Percentiles rank a stretch among this genome's conserved stretches.
phyloP scores from a whole-genome alignment of 2,797 vertebrate genomes.

The Falco biarmicus region DNA sequence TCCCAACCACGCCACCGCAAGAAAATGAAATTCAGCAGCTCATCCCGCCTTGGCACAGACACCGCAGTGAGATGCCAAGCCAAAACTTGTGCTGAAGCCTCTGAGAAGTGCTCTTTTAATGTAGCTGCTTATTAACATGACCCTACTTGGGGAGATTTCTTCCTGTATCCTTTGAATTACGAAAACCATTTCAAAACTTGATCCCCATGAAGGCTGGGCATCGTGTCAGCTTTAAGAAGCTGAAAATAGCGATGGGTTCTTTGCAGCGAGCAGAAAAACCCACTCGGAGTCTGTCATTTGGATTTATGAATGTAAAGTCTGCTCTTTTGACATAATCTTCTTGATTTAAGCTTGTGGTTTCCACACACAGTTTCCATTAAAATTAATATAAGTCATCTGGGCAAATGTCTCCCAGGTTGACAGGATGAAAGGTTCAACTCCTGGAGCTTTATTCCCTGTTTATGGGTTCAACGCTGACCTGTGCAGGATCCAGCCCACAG shows the following conservation, averaged over 20 bases:
- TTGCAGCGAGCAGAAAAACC: conserved; percentile 17
- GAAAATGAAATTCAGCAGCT: neutral
- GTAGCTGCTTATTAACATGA: conserved; percentile 47
- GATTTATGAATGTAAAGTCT: conserved; percentile 30
- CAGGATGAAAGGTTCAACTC: neutral
- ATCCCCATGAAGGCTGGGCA: neutral
- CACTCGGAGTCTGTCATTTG: conserved; percentile 37
- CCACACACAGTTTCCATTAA: conserved; percentile 34
- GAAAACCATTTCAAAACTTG: conserved; percentile 36
- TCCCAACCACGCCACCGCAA: conserved; percentile 28
- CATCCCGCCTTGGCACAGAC: conserved; percentile 36
- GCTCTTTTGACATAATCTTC: conserved; percentile 39
- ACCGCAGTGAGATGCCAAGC: neutral
- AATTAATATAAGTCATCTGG: conserved; percentile 44
- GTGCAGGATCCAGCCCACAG: neutral
- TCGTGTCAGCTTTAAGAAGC: conserved; percentile 7
- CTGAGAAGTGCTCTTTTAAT: conserved; percentile 21
- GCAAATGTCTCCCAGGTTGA: conserved; percentile 41
- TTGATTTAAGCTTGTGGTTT: conserved; percentile 53
- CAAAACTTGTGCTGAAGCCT: conserved; percentile 51
- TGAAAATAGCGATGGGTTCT: conserved; percentile 33
- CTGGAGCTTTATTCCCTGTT: neutral
- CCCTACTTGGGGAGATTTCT: neutral
- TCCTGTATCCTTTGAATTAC: conserved; percentile 32
- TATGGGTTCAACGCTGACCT: neutral